Base-by-base conservation (phyloP, 2,888 invertebrate genomes). In the Chrysotoxum bicinctum region DNA sequence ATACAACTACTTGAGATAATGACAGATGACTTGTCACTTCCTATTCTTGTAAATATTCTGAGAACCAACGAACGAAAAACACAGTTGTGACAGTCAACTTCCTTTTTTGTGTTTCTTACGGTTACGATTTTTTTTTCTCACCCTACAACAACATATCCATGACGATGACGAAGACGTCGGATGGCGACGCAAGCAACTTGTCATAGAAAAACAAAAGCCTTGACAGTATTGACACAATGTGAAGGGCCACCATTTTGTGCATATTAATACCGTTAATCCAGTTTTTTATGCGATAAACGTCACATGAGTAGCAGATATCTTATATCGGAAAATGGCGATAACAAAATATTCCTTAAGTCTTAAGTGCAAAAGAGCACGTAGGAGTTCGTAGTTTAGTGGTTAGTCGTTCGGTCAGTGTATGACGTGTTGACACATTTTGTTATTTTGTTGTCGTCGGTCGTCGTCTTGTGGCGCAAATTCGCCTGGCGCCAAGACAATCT, bases 361-460 rank as follows among this genome's bases (percentile, higher is more conserved):
- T 66, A 66, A 66, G 66, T 66, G 66, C 48, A 10, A 50, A 66
- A 66, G 32, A 66, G 35, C 32, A 66, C 66, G 66, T 66, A 66
- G 66, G 66, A 45, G 50, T 58, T 58, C 58, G 37, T 21, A 58
- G 58, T 37, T 58, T 35, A 54, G 54, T 58, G 35, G 58, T 58
- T 54, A 21, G 40, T 35, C 35, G 66, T 30, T 66, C 50, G 35
- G 66, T 50, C 74, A 70, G 72, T 66, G 23, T 56, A 50, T 73
- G 79, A 75, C 68, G 84, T 79, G 83, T 79, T 84, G 83, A 84
- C 83, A 79, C 79, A 84, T 79, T 84, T 75, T 76, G 64, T 75
- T 77, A 56, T 21, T 35, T 75, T 68, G 79, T 60, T 54, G 66
- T 32, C 43, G 58, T 16, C 7, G 32, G 35, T 12, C 14, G 21